Percentiles rank a stretch among this genome's conserved stretches.
These are phyloP conservation scores for Hermaeophaga mercurialis DNA, from an alignment of 2,888 invertebrate genomes.

Conservation along the genomic window DNA sequence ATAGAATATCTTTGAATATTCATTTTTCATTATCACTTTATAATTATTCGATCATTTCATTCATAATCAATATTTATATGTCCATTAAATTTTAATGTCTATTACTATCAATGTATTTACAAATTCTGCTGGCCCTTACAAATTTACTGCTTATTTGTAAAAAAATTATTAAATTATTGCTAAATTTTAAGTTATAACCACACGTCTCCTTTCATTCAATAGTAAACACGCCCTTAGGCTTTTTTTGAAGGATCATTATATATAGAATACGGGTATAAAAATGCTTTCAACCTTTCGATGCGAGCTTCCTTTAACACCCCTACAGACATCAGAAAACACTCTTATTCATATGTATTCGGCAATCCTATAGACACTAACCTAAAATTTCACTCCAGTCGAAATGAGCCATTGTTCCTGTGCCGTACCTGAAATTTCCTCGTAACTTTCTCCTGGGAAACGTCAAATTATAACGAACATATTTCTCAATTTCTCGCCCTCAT, in stretches of 20 bases:
- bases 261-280: neutral
- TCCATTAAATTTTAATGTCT: too few species aligned
- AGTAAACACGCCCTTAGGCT: too few species aligned
- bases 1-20: too few species aligned
- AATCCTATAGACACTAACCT: slow-evolving; percentile 10
- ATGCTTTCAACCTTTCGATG: slow-evolving; percentile 2
- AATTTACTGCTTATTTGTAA: too few species aligned
- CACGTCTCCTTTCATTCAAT: too few species aligned
- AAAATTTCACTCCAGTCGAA: slow-evolving; percentile 14
- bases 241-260: neutral
- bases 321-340: slow-evolving; percentile 21
- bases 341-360: slow-evolving; percentile 16
- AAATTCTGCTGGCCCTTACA: too few species aligned
- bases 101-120: too few species aligned
- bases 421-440: slow-evolving; percentile 13
- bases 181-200: too few species aligned
- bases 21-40: too few species aligned
- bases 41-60: too few species aligned
- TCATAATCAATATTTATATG: too few species aligned
- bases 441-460: slow-evolving; percentile 18
- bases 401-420: slow-evolving; percentile 19
- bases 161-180: too few species aligned
- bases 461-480: slow-evolving; percentile 26
- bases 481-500: slow-evolving; percentile 24
- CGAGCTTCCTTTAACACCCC: neutral